Conservation (phyloP, 2,888 invertebrate genomes). For the Brachyopa scutellaris region DNA sequence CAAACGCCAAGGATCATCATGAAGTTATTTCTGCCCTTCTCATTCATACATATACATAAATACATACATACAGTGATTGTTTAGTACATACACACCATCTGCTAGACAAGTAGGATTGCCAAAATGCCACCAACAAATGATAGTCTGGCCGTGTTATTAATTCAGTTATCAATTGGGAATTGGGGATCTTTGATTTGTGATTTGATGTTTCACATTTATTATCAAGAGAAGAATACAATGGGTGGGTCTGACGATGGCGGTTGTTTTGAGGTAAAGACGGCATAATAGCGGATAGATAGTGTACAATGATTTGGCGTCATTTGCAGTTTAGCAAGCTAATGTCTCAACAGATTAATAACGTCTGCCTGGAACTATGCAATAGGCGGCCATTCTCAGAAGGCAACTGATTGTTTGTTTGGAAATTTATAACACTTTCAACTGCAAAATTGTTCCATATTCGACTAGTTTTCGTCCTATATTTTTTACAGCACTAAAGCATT, state of each 20-base stretch:
- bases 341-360: too few relatives aligned
- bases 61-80: slow-evolving; percentile 7
- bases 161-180: slow-evolving; percentile 54
- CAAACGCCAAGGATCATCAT: background rate
- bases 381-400: too few relatives aligned
- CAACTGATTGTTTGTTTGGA: too few relatives aligned
- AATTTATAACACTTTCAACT: too few relatives aligned
- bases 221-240: background rate
- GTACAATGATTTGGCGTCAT: background rate
- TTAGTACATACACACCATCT: slow-evolving; percentile 24
- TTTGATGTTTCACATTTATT: slow-evolving; percentile 20
- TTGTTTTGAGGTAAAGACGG: background rate
- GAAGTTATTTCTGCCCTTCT: background rate
- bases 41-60: background rate
- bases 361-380: too few relatives aligned
- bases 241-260: background rate
- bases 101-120: slow-evolving; percentile 18
- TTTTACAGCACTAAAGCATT: too few relatives aligned
- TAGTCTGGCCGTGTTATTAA: slow-evolving; percentile 34
- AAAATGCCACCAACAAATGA: slow-evolving; percentile 7
- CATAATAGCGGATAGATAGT: background rate
- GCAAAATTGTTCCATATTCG: too few relatives aligned
- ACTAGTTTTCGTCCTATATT: too few relatives aligned
- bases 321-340: too few relatives aligned
- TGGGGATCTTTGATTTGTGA: slow-evolving; percentile 34